phyloP scores from a whole-genome alignment of 2,888 invertebrate species.

The Eubasilissa splendida region DNA sequence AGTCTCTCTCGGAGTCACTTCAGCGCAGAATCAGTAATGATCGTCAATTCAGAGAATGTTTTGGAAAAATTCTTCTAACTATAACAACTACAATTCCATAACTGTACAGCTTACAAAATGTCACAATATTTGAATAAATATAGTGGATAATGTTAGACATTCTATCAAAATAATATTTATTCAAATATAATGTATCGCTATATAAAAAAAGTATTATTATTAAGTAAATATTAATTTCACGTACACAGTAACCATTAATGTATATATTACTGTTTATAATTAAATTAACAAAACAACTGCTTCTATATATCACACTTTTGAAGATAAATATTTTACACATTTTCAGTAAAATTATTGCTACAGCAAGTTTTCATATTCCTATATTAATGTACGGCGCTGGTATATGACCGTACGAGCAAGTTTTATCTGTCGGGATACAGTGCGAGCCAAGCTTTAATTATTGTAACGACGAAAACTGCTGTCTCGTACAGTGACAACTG shows the following conservation, averaged over 20 bases:
- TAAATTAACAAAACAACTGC: constrained; percentile 69
- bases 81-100: constrained; percentile 57
- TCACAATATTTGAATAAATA: constrained; percentile 57
- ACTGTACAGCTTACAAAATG: constrained; percentile 57
- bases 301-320: constrained; percentile 75
- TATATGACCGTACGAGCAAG: constrained; percentile 7
- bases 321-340: constrained; percentile 70
- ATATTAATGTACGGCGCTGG: constrained; percentile 20
- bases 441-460: neutral
- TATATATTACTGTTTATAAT: constrained; percentile 55
- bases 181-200: constrained; percentile 60
- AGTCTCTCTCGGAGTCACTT: constrained; percentile 8
- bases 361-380: constrained; percentile 62
- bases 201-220: constrained; percentile 60
- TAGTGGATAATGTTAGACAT: constrained; percentile 41
- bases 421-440: neutral
- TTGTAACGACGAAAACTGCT: neutral
- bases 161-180: constrained; percentile 38
- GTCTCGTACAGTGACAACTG: constrained; percentile 1
- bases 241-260: constrained; percentile 71
- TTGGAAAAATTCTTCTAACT: constrained; percentile 56
- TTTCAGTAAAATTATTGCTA: constrained; percentile 72
- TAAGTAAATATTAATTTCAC: constrained; percentile 71
- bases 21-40: constrained; percentile 39
- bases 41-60: constrained; percentile 48